Conservation (phyloP, 2,113 vertebrate genomes). For the Lepus americanus region DNA sequence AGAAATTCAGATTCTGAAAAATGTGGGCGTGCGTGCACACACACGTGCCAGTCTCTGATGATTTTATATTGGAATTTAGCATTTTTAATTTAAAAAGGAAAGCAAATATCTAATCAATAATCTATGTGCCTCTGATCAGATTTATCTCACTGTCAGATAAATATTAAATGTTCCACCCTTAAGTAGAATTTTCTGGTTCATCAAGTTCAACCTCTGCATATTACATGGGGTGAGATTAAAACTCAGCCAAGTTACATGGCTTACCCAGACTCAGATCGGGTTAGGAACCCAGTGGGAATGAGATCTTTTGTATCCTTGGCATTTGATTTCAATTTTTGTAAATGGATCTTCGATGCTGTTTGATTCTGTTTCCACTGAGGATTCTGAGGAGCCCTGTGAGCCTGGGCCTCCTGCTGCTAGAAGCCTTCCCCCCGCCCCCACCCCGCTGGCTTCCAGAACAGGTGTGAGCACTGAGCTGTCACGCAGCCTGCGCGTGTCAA, state of each 20-base stretch:
- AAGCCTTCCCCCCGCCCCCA: background rate
- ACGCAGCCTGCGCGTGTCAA: background rate
- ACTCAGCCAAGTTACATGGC: background rate
- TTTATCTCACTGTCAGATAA: background rate
- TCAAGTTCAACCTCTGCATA: background rate
- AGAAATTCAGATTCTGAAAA: constrained; percentile 33
- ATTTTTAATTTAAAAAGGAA: constrained; percentile 57
- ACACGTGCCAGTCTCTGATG: background rate
- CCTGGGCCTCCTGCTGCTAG: background rate
- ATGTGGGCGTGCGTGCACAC: background rate
- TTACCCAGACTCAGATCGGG: background rate
- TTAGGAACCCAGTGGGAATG: background rate
- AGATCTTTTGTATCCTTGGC: background rate
- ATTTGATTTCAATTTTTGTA: background rate
- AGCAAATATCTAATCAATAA: background rate
- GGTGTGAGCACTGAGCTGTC: background rate
- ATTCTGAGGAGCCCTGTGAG: background rate
- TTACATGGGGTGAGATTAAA: constrained; percentile 11
- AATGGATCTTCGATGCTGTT: background rate
- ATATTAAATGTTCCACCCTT: background rate
- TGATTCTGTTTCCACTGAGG: constrained; percentile 18
- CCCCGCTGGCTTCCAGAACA: background rate
- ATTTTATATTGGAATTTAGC: constrained; percentile 14
- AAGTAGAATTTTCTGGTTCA: constrained; percentile 16
- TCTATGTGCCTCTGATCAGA: background rate